Evolutionary conservation across 2,888 invertebrate species (phyloP).

Genomic region (Drosophila quinaria): DNA sequence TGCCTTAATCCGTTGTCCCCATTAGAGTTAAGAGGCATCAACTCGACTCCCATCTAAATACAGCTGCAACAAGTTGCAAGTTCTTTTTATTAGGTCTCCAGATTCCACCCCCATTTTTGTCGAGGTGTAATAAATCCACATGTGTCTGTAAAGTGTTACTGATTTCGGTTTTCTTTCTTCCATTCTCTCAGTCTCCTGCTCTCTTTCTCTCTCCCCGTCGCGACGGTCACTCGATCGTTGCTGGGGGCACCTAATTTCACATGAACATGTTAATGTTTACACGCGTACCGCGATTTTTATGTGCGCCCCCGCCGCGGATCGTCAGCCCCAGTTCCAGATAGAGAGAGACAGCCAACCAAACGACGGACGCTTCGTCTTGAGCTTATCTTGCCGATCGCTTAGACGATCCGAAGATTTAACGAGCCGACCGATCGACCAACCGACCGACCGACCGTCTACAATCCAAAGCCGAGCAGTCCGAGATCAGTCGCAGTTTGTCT

Average conservation of each 20-base stretch:
- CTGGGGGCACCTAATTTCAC: slow-evolving; percentile 67
- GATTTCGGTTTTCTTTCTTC: slow-evolving; percentile 59
- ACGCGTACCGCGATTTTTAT: slow-evolving; percentile 81
- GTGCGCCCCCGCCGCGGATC: slow-evolving; percentile 62
- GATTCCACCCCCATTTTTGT: slow-evolving; percentile 13
- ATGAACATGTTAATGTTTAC: slow-evolving; percentile 81
- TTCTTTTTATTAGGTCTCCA: background rate
- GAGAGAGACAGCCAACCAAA: slow-evolving; percentile 40
- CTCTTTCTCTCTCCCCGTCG: background rate
- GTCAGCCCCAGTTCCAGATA: slow-evolving; percentile 38
- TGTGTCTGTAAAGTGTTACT: slow-evolving; percentile 79
- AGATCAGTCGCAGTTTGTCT: slow-evolving; percentile 75
- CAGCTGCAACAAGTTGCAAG: slow-evolving; percentile 74
- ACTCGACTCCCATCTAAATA: slow-evolving; percentile 26
- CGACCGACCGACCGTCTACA: slow-evolving; percentile 38
- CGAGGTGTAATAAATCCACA: slow-evolving; percentile 79
- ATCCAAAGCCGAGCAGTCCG: slow-evolving; percentile 35
- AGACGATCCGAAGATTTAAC: slow-evolving; percentile 23
- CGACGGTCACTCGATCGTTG: slow-evolving; percentile 37
- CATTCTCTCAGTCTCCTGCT: slow-evolving; percentile 13
- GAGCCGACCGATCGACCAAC: slow-evolving; percentile 39
- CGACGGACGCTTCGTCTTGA: slow-evolving; percentile 46
- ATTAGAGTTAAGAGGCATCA: slow-evolving; percentile 2
- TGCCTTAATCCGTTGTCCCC: slow-evolving; percentile 1
- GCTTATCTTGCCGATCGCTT: slow-evolving; percentile 60